Evolutionary conservation across 2,797 vertebrate species (phyloP).

Genomic region (Cyprinodon diabolis): DNA sequence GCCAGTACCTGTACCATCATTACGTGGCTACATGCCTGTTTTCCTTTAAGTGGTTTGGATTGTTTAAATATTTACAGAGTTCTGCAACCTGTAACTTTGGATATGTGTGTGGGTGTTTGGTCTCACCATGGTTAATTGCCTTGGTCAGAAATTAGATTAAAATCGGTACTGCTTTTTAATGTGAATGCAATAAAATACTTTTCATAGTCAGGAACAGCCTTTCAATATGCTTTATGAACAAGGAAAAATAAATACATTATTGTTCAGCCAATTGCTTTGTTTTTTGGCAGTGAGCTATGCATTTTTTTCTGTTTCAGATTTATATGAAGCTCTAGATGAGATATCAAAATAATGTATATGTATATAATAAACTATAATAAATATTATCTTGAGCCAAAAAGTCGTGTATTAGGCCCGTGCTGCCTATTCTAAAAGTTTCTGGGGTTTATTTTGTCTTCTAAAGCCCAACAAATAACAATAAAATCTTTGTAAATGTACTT

Average conservation of each 20-base stretch:
- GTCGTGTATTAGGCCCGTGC: no score
- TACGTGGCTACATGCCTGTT: constrained; percentile 58
- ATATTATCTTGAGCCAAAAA: no score
- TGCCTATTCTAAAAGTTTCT: no score
- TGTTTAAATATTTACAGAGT: constrained; percentile 31
- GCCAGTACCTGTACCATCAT: constrained; percentile 74
- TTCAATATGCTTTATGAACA: neutral
- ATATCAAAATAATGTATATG: neutral
- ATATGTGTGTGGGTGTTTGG: neutral
- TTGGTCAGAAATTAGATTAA: neutral
- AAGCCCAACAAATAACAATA: no score
- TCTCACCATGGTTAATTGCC: constrained; percentile 8
- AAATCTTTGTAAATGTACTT: no score
- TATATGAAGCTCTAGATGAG: neutral
- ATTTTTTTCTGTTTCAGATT: neutral
- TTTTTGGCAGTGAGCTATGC: neutral
- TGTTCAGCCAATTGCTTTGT: neutral
- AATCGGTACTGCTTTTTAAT: neutral
- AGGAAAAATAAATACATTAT: neutral
- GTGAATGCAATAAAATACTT: neutral
- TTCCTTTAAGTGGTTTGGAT: constrained; percentile 41
- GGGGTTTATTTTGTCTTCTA: no score
- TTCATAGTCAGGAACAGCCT: neutral
- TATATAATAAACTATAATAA: neutral
- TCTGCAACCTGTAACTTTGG: neutral